Base-by-base conservation (phyloP, 2,113 vertebrate species). In the Zosterops japonicus region DNA sequence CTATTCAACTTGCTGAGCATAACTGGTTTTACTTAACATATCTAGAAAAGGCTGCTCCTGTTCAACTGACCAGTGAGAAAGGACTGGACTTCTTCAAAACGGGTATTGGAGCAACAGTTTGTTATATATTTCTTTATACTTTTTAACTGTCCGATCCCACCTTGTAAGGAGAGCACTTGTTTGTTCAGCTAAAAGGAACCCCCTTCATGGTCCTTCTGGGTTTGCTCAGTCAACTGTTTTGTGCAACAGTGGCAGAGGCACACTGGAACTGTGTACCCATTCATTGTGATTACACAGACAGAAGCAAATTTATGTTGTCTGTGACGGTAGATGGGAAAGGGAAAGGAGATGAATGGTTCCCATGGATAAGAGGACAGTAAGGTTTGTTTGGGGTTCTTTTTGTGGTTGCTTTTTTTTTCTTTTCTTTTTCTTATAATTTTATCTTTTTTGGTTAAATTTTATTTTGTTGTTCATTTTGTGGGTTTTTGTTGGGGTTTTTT, bases 241-340 rank as follows among this genome's bases (percentile, higher is more conserved):
- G 95, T 95, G 96, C 95, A 92, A 89, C 93, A 85, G 95, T 83
- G 94, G 97, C 94, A 89, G 90, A 96, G 92, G 95, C 91, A 95
- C 96, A 93, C 93, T 52, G 22, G 76, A 87, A 80, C 64, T 20
- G 97, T 93, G 91, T 92, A 86, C 96, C 96, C 94, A 71, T 96
- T 95, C 96, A 93, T 97, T 95, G 96, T 93, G 96, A 96, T 95
- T 95, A 96, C 96, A 98, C 94, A 94, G 93, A 98, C 97, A 96
- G 92, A 97, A 98, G 97, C 97, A 97, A 97, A 97, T 95, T 83
- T 94, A 83, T 84, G 94, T 95, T 96, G 90, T 98, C 96, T 98
- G 97, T 74, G 74, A 89, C 5, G 1, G 86, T 46, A 90, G 75
- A 86, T 81, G 60, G 52, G 86, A 69, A 75, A 17, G 80, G 41